Evolutionary conservation across 2,888 invertebrate genomes (phyloP), one percentile per base, ranked within the genome.

Genomic region (Taenaris catops): DNA sequence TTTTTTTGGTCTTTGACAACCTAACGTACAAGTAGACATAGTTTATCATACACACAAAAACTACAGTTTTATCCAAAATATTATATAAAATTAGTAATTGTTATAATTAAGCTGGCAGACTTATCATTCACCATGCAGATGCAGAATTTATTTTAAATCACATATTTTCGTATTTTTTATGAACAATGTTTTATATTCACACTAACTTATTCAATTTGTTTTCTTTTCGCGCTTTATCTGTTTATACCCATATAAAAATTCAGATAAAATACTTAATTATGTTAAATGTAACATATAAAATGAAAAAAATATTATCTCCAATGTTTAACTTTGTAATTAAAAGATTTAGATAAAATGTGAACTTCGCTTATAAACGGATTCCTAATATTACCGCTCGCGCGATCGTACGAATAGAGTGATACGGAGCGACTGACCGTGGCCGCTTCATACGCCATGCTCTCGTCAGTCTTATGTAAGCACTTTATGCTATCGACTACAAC

Each of bases 341-440:
- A 17, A 17, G 5, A 17, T 17, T 6, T 6, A 17, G 4, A 17
- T 1, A 1, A 17, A 18, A 33, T 14, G 34, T 36, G 10, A 20
- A 20, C 18, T 37, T 26, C 34, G 38, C 23, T 17, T 12, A 17
- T 19, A 26, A 36, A 37, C 37, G 38, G 37, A 42, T 42, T 40
- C 43, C 34, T 32, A 20, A 5, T 23, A 20, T 32, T 11, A 29
- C 46, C 47, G 38, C 17, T 21, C 50, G 46, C 49, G 66, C 78
- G 72, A 55, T 63, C 73, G 63, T 56, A 49, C 63, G 48, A 61
- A 41, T 46, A 51, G 71, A 63, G 61, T 55, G 59, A 58, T 65
- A 49, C 58, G 63, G 51, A 64, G 62, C 71, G 65, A 80, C 80
- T 80, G 75, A 54, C 64, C 58, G 57, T 55, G 49, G 51, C 53